Evolutionary conservation across 1,140 invertebrate genomes (phyloP).

Genomic region (Cherax destructor): DNA sequence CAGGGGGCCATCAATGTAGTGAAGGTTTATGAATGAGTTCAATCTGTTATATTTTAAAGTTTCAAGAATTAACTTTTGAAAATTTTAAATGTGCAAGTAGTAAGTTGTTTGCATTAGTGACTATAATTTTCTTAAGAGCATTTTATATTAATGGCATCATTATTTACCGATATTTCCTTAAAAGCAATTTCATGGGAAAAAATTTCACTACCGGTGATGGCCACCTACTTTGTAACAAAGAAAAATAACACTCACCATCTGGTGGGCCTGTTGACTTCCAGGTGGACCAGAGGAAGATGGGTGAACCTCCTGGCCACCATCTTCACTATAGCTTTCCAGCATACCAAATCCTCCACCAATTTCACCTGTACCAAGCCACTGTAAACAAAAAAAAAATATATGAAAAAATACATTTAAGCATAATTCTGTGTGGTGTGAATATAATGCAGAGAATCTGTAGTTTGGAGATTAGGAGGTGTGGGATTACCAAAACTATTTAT

Average conservation of each 20-base stretch:
- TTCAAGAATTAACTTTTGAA: too few relatives aligned
- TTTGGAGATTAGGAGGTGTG: too few relatives aligned
- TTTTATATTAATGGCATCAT: too few relatives aligned
- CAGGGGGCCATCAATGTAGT: not conserved
- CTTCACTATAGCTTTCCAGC: constrained; percentile 44
- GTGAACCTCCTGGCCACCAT: constrained; percentile 44
- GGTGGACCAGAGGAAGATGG: constrained; percentile 20
- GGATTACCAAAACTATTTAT: too few relatives aligned
- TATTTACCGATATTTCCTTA: too few relatives aligned
- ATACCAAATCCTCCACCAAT: constrained; percentile 40
- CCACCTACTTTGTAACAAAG: not conserved
- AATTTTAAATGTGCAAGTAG: too few relatives aligned
- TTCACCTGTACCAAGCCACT: constrained; percentile 48
- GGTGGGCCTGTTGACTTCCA: constrained; percentile 42
- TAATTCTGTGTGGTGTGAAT: too few relatives aligned
- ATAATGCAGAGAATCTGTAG: too few relatives aligned
- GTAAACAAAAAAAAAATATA: not conserved
- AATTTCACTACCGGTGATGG: not conserved
- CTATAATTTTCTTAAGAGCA: too few relatives aligned
- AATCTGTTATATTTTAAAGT: too few relatives aligned
- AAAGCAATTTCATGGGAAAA: not conserved
- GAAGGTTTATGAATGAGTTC: not conserved
- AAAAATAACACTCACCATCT: constrained; percentile 54
- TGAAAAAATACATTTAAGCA: not conserved
- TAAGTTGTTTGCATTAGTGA: too few relatives aligned